Percentiles rank a stretch among this genome's conserved stretches.
Conservation (phyloP, 2,113 vertebrate species). For the Macaca mulatta region DNA sequence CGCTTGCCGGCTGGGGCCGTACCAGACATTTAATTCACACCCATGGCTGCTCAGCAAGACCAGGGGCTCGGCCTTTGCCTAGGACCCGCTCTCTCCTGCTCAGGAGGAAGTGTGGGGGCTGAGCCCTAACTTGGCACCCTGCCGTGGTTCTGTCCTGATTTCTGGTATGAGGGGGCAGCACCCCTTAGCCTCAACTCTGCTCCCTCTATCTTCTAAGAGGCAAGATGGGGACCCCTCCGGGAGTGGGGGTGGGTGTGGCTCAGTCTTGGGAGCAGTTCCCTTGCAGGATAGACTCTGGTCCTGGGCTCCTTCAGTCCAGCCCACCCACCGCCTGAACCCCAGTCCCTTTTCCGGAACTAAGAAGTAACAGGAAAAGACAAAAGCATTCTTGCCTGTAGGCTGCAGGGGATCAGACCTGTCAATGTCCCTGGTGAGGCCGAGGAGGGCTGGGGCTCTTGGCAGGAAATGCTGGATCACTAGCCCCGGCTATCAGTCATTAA, state of each 20-base stretch:
- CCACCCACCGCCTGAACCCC: background rate
- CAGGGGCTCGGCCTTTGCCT: background rate
- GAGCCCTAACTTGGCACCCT: background rate
- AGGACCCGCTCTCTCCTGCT: background rate
- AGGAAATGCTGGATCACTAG: rapidly evolving
- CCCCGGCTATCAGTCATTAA: background rate
- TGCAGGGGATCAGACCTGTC: background rate
- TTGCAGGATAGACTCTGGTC: rapidly evolving
- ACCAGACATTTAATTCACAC: background rate
- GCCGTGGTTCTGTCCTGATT: background rate
- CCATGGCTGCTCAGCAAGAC: background rate
- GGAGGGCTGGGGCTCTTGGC: background rate
- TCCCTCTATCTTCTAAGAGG: background rate
- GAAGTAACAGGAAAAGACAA: background rate
- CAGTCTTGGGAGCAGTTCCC: background rate
- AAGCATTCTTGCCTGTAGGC: background rate
- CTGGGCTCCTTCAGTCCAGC: rapidly evolving
- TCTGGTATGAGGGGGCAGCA: background rate
- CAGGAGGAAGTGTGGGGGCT: too few species aligned
- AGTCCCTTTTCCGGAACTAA: background rate
- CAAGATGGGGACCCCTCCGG: background rate
- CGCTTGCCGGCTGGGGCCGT: background rate
- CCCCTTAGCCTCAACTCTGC: background rate
- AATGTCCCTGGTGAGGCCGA: background rate
- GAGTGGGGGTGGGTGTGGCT: background rate